phyloP scores from a whole-genome alignment of 2,888 invertebrate species.

The Gymnosoma rotundatum region DNA sequence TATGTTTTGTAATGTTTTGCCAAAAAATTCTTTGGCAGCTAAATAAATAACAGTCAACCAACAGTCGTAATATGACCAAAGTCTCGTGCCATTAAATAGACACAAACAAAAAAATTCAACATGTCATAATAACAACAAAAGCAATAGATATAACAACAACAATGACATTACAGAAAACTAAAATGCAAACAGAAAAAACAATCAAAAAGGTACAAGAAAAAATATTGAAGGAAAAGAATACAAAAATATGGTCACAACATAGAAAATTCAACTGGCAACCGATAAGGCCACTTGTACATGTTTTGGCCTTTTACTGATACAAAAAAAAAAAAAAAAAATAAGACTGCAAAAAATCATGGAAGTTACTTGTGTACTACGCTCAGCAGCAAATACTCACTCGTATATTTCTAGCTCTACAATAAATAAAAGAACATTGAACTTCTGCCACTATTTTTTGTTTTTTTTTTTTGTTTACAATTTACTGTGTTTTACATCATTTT shows the following conservation, averaged over 20 bases:
- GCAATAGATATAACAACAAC: conserved; percentile 61
- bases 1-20: conserved; percentile 58
- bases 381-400: conserved; percentile 20
- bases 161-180: conserved; percentile 59
- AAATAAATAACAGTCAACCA: conserved; percentile 60
- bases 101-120: conserved; percentile 41
- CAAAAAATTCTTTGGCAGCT: conserved; percentile 68
- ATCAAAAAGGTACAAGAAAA: background rate
- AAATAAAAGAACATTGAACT: conserved; percentile 64
- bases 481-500: conserved; percentile 61
- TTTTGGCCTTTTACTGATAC: conserved; percentile 64
- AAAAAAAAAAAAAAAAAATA: background rate
- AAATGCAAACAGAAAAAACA: conserved; percentile 3
- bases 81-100: conserved; percentile 67
- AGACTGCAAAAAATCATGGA: conserved; percentile 18
- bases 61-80: conserved; percentile 41
- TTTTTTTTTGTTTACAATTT: conserved; percentile 26
- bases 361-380: background rate
- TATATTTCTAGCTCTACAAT: conserved; percentile 26
- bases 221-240: background rate
- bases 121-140: conserved; percentile 66
- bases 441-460: background rate
- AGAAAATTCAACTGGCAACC: conserved; percentile 26
- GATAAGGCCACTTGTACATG: conserved; percentile 67
- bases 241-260: conserved; percentile 63